Evolutionary conservation across 1,140 invertebrate species (phyloP).

Genomic region (Drosophila gunungcola): DNA sequence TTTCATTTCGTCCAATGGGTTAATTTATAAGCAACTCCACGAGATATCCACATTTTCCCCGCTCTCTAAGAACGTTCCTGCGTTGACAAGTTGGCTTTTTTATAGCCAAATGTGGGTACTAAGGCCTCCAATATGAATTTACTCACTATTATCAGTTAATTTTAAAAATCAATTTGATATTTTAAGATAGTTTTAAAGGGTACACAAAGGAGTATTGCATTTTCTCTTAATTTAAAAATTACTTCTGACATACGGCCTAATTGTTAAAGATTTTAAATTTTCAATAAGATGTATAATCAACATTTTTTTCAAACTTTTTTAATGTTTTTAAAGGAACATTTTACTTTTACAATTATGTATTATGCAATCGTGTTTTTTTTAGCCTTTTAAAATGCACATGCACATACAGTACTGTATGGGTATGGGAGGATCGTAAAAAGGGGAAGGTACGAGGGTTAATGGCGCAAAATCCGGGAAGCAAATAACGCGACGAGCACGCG

Average conservation of each 20-base stretch:
- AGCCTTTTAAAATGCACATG: not conserved
- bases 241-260: no score
- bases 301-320: no score
- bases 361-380: not conserved
- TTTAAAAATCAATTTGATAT: no score
- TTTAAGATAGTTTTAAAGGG: no score
- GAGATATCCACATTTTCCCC: slow-evolving; percentile 19
- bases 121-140: no score
- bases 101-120: not conserved
- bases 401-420: not conserved
- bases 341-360: no score
- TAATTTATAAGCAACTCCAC: slow-evolving; percentile 84
- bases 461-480: slow-evolving; percentile 74
- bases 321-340: no score
- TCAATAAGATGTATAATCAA: no score
- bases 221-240: no score
- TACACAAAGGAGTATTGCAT: no score
- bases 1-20: slow-evolving; percentile 83
- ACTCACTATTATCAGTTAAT: no score
- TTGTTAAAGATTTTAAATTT: no score
- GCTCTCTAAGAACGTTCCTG: slow-evolving; percentile 7
- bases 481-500: slow-evolving; percentile 53
- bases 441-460: slow-evolving; percentile 56
- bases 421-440: not conserved
- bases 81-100: not conserved